Base-by-base conservation (phyloP, 2,797 vertebrate genomes). In the Gephyroberyx darwinii region DNA sequence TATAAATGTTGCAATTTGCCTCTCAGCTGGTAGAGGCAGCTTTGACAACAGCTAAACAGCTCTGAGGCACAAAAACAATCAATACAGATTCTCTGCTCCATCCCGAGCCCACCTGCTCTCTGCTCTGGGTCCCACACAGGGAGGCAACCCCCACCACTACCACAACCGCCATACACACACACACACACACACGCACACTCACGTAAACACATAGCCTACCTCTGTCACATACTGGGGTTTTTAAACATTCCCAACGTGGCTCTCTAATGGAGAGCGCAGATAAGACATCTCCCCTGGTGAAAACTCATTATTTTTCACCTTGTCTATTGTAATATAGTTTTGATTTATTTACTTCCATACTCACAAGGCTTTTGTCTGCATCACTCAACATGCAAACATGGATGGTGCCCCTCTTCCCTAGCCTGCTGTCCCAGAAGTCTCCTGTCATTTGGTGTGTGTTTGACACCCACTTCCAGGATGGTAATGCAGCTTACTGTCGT, bases 1-100 rank as follows among this genome's bases (percentile, higher is more conserved):
- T 96, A 96, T 97, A 97, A 98, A 98, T 96, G 96, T 95, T 95
- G 95, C 96, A 97, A 96, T 98, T 97, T 98, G 96, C 98, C 96
- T 98, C 96, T 91, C 96, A 96, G 96, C 97, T 97, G 96, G 96
- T 96, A 93, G 95, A 96, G 95, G 95, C 94, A 93, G 94, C 95
- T 96, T 95, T 96, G 96, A 97, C 96, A 97, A 96, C 91, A 93
- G 94, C 95, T 95, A 96, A 94, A 96, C 95, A 96, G 96, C 95
- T 96, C 95, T 94, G 95, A 95, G 93, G 93, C 88, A 93, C 95
- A 94, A 92, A 95, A 96, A 93, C 91, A 97, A 98, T 98, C 97
- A 95, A 98, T 98, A 96, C 84, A 91, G 91, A 95, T 94, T 94
- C 95, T 94, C 94, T 95, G 95, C 95, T 96, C 94, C 87, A 91